Evolutionary conservation across 2,113 vertebrate species (phyloP), one percentile per base, ranked within the genome.

Genomic region (Oreotrochilus melanogaster): DNA sequence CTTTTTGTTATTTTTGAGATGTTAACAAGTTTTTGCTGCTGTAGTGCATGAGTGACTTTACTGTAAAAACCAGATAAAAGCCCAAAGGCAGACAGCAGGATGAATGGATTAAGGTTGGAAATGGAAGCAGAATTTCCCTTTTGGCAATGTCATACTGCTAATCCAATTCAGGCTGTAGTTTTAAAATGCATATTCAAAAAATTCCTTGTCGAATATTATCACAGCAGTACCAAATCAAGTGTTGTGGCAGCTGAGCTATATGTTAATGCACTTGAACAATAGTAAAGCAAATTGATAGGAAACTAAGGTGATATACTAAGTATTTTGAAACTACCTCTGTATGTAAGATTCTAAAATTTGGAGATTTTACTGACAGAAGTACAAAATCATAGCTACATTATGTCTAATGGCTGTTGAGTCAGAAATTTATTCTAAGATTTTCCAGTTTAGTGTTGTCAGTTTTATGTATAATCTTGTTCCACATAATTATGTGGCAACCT

Each of bases 401-500:
- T 58, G 11, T 84, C 22, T 89, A 39, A n/a, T n/a, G 48, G 11
- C 23, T 18, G 5, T 64, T 84, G 30, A 47, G 60, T 91, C 25
- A 64, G 33, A 91, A 80, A 56, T 75, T 53, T 80, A 13, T 89
- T 72, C 54, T 12, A 69, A 48, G 27, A 17, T 61, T 78, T 91
- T 87, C 30, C 33, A 51, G 11, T 85, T 89, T 37, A 64, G 7
- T 25, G 8, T 72, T 88, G 50, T 61, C 65, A 85, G 56, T 78
- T 95, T 89, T 64, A 48, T 89, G 18, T 69, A 64, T 87, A 74
- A 92, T 81, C 78, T 74, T 85, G 23, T 89, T 94, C 61, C 35
- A 35, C 22, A 19, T 89, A 89, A 82, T 96, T 94, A 74, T 56
- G 17, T 82, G 61, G 58, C 88, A 81, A 91, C 78, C 81, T 89